Base-by-base conservation (phyloP, 2,113 vertebrate species). In the Okapia johnstoni region DNA sequence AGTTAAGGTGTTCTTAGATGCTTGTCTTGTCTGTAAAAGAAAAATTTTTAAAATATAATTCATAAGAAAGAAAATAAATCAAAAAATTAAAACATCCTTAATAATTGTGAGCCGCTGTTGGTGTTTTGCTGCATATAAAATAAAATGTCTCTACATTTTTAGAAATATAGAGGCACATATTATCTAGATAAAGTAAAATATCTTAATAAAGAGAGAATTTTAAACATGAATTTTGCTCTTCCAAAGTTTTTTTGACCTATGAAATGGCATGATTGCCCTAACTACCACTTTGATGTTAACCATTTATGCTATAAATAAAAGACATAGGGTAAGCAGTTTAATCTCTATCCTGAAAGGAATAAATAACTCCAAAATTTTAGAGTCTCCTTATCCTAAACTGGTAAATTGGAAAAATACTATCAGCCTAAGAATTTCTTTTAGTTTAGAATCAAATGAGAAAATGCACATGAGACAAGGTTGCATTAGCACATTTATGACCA, bases 331-430 rank as follows among this genome's bases (percentile, higher is more conserved):
- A n/a, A 66, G 13, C 48, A 46, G 70, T 48, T 76, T 91, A 88
- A 50, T 80, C 80, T 55, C 66, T 63, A 70, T 46, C 48, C 7
- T 55, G 30, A 93, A 96, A 91, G 8, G 46, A 85, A 46, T 66
- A 94, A 94, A 93, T 73, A 80, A 46, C 43, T 57, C 36, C 63
- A 91, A 96, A 77, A 83, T 97, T 77, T 86, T 58, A 86, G 28
- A 81, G 10, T 46, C 13, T 94, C 11, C 5, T 95, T 54, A 54
- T 43, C 46, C 36, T 84, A 25, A 36, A 50, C n/a, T 92, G 12
- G 33, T 76, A 96, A 81, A 81, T 14, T 88, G 70, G 10, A 36
- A 23, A 92, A 89, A 96, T 89, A 52, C 70, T 33, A 58, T 89
- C 5, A 76, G 54, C n/a, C 15, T 66, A 25, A 89, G n/a, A 86